phyloP scores from a whole-genome alignment of 1,140 invertebrate genomes.

The Diabrotica virgifera region DNA sequence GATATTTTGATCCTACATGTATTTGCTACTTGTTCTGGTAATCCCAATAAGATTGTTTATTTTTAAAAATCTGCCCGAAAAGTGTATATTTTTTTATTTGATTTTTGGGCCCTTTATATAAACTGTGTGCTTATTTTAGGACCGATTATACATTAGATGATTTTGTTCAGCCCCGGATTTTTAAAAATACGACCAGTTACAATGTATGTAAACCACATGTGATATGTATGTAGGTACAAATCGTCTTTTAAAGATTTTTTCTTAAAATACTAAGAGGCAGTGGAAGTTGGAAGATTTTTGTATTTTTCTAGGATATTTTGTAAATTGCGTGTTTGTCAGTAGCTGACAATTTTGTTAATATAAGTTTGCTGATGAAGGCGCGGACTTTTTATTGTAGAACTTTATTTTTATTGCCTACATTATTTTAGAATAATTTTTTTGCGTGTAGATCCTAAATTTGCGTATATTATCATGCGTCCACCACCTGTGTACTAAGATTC shows the following conservation, averaged over 20 bases:
- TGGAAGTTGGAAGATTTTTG: slow-evolving; percentile 21
- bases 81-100: too few species aligned
- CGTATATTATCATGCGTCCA: too few species aligned
- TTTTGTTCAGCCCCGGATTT: neutral
- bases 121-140: too few species aligned
- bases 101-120: too few species aligned
- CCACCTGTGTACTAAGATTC: too few species aligned
- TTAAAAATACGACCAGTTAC: slow-evolving; percentile 15
- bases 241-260: slow-evolving; percentile 23
- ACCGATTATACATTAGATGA: too few species aligned
- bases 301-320: neutral
- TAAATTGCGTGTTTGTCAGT: neutral
- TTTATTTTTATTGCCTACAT: too few species aligned
- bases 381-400: too few species aligned
- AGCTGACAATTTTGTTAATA: too few species aligned
- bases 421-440: too few species aligned
- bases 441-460: too few species aligned
- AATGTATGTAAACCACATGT: slow-evolving; percentile 18
- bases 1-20: neutral
- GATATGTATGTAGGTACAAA: slow-evolving; percentile 21
- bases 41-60: neutral
- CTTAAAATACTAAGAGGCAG: slow-evolving; percentile 17
- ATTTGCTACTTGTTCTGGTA: neutral
- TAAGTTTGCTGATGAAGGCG: too few species aligned
- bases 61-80: neutral